Conservation (phyloP, 2,888 invertebrate genomes). For the Sesia bembeciformis region DNA sequence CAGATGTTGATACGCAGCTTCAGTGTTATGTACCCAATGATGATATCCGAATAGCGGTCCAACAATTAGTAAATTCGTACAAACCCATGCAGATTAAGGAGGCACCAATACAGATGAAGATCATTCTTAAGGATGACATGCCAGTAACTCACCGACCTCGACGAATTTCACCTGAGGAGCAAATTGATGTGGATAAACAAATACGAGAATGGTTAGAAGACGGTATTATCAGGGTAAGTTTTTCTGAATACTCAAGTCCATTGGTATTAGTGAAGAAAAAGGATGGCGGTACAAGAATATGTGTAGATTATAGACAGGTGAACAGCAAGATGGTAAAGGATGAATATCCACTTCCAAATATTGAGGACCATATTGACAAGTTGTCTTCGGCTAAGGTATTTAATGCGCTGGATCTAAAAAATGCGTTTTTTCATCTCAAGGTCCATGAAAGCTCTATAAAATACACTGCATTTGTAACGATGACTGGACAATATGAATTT, state of each 20-base stretch:
- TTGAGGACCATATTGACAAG: conserved; percentile 35
- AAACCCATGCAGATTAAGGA: conserved; percentile 8
- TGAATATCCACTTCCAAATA: conserved; percentile 29
- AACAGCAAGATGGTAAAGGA: conserved; percentile 33
- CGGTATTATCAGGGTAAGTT: conserved; percentile 8
- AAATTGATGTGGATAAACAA: conserved; percentile 9
- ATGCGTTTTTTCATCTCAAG: conserved; percentile 34
- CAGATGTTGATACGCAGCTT: not conserved
- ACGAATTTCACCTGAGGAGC: conserved; percentile 9
- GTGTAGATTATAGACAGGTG: conserved; percentile 35
- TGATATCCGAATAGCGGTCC: not conserved
- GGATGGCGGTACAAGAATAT: conserved; percentile 14
- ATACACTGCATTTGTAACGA: conserved; percentile 37
- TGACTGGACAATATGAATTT: conserved; percentile 37
- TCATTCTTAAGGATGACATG: conserved; percentile 13
- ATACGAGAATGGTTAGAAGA: conserved; percentile 8
- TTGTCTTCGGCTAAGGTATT: conserved; percentile 18
- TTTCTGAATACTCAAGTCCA: conserved; percentile 13
- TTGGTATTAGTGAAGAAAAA: conserved; percentile 13
- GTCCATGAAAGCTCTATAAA: conserved; percentile 18
- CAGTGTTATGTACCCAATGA: not conserved
- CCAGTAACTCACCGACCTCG: conserved; percentile 15
- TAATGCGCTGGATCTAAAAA: conserved; percentile 22
- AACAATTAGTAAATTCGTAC: conserved; percentile 6
- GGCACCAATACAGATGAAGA: conserved; percentile 12